Conservation (phyloP, 2,888 invertebrate genomes). For the Ptychoptera albimana region DNA sequence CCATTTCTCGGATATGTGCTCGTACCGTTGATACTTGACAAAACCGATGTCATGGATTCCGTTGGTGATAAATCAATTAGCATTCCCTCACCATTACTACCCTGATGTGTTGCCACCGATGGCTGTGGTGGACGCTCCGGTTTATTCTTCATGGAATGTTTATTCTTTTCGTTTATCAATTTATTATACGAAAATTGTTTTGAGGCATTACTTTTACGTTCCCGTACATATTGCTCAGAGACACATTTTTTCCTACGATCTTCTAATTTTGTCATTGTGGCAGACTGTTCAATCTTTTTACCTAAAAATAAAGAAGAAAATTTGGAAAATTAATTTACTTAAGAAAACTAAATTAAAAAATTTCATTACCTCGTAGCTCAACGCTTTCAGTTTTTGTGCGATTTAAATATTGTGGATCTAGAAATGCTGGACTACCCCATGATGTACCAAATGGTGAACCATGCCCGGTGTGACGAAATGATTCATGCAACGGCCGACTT, state of each 20-base stretch:
- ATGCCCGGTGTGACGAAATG: slow-evolving; percentile 69
- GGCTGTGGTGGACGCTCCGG: slow-evolving; percentile 32
- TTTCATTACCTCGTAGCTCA: slow-evolving; percentile 16
- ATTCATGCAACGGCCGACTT: slow-evolving; percentile 61
- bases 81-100: slow-evolving; percentile 39
- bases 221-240: slow-evolving; percentile 24
- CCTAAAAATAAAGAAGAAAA: neutral
- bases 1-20: slow-evolving; percentile 19
- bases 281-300: neutral
- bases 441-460: slow-evolving; percentile 58
- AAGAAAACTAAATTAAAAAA: slow-evolving; percentile 1
- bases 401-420: slow-evolving; percentile 58
- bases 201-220: slow-evolving; percentile 27
- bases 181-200: slow-evolving; percentile 75
- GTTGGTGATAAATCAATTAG: slow-evolving; percentile 59
- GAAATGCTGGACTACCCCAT: slow-evolving; percentile 69
- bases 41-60: slow-evolving; percentile 16
- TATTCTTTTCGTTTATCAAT: slow-evolving; percentile 48
- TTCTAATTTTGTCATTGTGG: slow-evolving; percentile 4
- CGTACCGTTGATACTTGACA: slow-evolving; percentile 10
- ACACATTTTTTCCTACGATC: slow-evolving; percentile 31
- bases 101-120: slow-evolving; percentile 5
- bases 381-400: slow-evolving; percentile 12
- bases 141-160: slow-evolving; percentile 17
- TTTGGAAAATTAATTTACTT: neutral